Evolutionary conservation across 1,140 invertebrate genomes (phyloP), one percentile per base, ranked within the genome.

Genomic region (Magallana angulata): DNA sequence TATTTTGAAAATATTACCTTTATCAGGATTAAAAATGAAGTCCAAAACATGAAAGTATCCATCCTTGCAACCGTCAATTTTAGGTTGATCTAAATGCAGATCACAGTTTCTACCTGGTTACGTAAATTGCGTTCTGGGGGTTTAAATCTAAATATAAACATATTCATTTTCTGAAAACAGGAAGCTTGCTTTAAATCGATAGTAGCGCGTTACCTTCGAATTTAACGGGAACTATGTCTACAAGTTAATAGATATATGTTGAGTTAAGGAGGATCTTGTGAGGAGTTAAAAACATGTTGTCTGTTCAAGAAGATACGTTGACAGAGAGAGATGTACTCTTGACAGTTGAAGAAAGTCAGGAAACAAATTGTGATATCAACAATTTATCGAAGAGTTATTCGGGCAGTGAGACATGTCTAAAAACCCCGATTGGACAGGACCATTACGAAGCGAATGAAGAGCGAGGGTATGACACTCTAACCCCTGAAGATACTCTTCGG

Each of bases 81-180:
- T 2, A 11, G 24, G 7, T 30, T 12, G 24, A 3, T 76, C 68
- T 76, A 76, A 30, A 76, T 30, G 14, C 30, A 76, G 2, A 62
- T 36, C 7, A 30, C 18, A 11, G 68, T 76, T 36, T 76, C 64
- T 11, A 18, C 30, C 30, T 30, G 24, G 68, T 76, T 11, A 76
- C 24, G 24, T 36, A 76, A 76, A 76, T 76, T 48, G 68, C 24
- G 8, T 30, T 12, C 7, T 7, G 11, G n/a, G 8, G n/a, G 60
- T 62, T 48, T 48, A 30, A 30, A 8, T 76, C 12, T 11, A 8
- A 71, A 76, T 36, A 30, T 76, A 9, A 1, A 48, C 36, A 48
- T 48, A 76, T 12, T 76, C 24, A 36, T 76, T 76, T 76, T 76
- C 68, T 12, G 68, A 76, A 76, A 76, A 36, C 36, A 48, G 36